These are phyloP conservation scores for Pseudomyrmex pallidus DNA, from an alignment of 1,140 invertebrate species.

Conservation along the genomic window DNA sequence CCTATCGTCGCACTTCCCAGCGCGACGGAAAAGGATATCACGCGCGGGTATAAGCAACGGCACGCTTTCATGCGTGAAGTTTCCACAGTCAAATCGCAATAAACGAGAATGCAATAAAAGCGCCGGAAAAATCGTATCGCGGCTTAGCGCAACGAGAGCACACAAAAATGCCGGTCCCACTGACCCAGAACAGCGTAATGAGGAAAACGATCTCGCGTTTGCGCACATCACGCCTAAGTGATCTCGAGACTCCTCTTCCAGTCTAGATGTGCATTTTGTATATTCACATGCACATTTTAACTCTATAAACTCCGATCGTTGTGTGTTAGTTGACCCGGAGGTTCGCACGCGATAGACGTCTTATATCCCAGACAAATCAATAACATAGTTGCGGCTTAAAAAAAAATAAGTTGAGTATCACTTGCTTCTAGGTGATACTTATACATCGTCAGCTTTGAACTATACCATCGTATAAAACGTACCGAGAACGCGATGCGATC, in stretches of 20 bases:
- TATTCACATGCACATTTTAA: neutral
- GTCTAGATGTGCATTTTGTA: neutral
- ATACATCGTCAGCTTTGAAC: no score
- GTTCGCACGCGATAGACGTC: no score
- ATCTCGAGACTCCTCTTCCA: neutral
- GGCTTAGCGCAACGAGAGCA: neutral
- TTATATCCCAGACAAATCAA: no score
- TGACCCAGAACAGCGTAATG: conserved; percentile 15
- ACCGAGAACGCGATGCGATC: no score
- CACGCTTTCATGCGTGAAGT: conserved; percentile 4
- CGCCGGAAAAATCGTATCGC: conserved; percentile 1
- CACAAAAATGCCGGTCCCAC: conserved; percentile 15
- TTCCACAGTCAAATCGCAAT: conserved; percentile 6
- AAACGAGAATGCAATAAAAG: conserved; percentile 21
- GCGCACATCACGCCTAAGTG: neutral
- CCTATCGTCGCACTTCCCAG: conserved; percentile 13
- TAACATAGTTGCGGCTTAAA: no score
- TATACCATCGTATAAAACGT: no score
- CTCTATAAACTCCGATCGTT: no score
- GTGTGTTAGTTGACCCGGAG: no score
- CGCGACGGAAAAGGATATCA: neutral
- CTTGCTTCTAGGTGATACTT: no score
- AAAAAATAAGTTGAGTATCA: no score
- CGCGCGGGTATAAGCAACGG: neutral
- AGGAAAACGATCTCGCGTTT: conserved; percentile 1